Evolutionary conservation across 1,140 invertebrate species (phyloP).

Genomic region (Aphelinus atriplicis): DNA sequence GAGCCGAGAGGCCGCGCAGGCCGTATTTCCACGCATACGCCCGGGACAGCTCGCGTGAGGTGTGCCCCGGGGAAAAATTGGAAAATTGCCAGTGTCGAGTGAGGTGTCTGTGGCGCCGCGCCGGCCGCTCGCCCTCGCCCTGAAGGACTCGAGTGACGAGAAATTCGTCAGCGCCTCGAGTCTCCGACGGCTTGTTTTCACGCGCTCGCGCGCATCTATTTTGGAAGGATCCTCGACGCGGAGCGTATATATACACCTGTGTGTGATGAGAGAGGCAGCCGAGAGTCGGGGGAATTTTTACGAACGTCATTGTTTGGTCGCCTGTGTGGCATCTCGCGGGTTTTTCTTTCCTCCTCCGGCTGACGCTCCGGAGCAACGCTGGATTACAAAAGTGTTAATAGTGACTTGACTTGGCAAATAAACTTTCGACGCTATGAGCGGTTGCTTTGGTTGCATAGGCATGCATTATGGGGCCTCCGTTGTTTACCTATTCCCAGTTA

Average conservation of each 20-base stretch:
- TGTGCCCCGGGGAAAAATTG: slow-evolving; percentile 17
- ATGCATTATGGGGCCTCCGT: too few relatives aligned
- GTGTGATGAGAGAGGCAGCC: slow-evolving; percentile 10
- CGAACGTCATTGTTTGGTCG: slow-evolving; percentile 34
- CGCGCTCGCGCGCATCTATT: too few relatives aligned
- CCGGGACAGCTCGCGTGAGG: background rate
- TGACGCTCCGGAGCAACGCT: background rate
- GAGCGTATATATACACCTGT: background rate
- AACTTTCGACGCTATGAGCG: too few relatives aligned
- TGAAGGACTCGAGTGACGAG: too few relatives aligned
- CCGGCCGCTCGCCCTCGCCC: too few relatives aligned
- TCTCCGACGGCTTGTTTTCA: too few relatives aligned
- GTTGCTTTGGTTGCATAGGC: too few relatives aligned
- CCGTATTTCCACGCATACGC: too few relatives aligned
- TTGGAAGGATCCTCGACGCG: background rate
- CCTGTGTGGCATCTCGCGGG: background rate
- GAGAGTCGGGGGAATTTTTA: slow-evolving; percentile 13
- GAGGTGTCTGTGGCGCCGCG: too few relatives aligned
- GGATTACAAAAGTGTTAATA: slow-evolving; percentile 32
- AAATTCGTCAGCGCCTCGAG: too few relatives aligned
- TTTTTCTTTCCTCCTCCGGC: background rate
- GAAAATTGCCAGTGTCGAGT: slow-evolving; percentile 42
- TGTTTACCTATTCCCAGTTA: too few relatives aligned
- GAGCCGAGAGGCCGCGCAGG: too few relatives aligned
- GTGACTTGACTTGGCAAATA: slow-evolving; percentile 22